phyloP scores from a whole-genome alignment of 2,888 invertebrate genomes.

The Tanytarsus gracilentus region DNA sequence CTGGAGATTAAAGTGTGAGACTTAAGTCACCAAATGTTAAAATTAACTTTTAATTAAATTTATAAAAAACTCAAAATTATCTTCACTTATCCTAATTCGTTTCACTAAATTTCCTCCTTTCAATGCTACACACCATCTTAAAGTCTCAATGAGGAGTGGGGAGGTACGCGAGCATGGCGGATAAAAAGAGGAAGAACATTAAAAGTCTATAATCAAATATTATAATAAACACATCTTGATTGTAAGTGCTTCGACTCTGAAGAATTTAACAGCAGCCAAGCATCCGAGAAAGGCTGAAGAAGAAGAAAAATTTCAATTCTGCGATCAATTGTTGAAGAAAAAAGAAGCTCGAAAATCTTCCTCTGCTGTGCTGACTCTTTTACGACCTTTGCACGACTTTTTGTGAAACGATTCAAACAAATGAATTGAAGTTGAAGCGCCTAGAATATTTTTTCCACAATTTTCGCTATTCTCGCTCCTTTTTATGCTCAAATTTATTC shows the following conservation, averaged over 20 bases:
- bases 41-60: too few relatives aligned
- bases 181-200: slow-evolving; percentile 6
- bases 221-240: slow-evolving; percentile 22
- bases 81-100: too few relatives aligned
- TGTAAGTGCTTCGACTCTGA: slow-evolving; percentile 1
- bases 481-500: neutral
- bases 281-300: neutral
- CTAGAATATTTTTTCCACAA: neutral
- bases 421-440: slow-evolving; percentile 17
- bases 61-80: too few relatives aligned
- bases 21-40: too few relatives aligned
- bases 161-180: neutral
- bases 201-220: slow-evolving; percentile 17
- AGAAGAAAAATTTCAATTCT: slow-evolving; percentile 4
- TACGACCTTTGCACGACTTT: slow-evolving; percentile 27
- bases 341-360: neutral
- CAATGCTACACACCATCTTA: neutral
- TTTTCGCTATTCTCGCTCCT: neutral
- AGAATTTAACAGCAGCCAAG: neutral
- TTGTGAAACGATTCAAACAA: slow-evolving; percentile 16
- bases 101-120: too few relatives aligned
- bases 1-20: too few relatives aligned
- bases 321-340: neutral
- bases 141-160: neutral
- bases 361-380: slow-evolving; percentile 4